phyloP scores from a whole-genome alignment of 2,888 invertebrate genomes.

The Phengaris alcon region DNA sequence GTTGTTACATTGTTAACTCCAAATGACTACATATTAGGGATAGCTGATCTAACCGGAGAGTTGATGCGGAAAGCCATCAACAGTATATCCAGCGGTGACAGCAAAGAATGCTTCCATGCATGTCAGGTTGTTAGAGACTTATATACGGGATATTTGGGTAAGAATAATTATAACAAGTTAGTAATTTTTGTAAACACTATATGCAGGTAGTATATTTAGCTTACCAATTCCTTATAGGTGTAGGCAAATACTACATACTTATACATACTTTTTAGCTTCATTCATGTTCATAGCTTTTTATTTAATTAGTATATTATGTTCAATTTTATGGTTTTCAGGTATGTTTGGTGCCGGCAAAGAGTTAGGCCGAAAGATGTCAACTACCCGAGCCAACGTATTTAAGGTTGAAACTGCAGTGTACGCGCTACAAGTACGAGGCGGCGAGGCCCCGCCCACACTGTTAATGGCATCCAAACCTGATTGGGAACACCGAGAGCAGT shows the following conservation, averaged over 20 bases:
- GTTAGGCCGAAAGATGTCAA: slow-evolving; percentile 83
- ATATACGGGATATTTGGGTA: slow-evolving; percentile 81
- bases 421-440: slow-evolving; percentile 87
- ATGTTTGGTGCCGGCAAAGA: slow-evolving; percentile 68
- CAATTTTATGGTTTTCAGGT: slow-evolving; percentile 45
- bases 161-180: slow-evolving; percentile 33
- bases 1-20: slow-evolving; percentile 64
- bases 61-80: slow-evolving; percentile 93
- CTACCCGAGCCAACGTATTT: slow-evolving; percentile 85
- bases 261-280: not conserved
- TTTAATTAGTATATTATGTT: not conserved
- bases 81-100: slow-evolving; percentile 87
- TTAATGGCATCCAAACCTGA: slow-evolving; percentile 48
- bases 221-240: not conserved
- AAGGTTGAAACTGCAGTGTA: slow-evolving; percentile 93
- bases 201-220: not conserved
- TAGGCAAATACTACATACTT: not conserved
- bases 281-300: slow-evolving; percentile 33
- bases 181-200: too few species aligned
- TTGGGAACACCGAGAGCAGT: slow-evolving; percentile 45
- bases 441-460: slow-evolving; percentile 84
- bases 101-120: slow-evolving; percentile 83
- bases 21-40: slow-evolving; percentile 84
- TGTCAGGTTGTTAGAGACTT: slow-evolving; percentile 85
- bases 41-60: slow-evolving; percentile 94